Percentiles rank a stretch among this genome's conserved stretches.
These are phyloP conservation scores for Anoplolepis gracilipes DNA, from an alignment of 1,140 invertebrate species.

Conservation along the genomic window DNA sequence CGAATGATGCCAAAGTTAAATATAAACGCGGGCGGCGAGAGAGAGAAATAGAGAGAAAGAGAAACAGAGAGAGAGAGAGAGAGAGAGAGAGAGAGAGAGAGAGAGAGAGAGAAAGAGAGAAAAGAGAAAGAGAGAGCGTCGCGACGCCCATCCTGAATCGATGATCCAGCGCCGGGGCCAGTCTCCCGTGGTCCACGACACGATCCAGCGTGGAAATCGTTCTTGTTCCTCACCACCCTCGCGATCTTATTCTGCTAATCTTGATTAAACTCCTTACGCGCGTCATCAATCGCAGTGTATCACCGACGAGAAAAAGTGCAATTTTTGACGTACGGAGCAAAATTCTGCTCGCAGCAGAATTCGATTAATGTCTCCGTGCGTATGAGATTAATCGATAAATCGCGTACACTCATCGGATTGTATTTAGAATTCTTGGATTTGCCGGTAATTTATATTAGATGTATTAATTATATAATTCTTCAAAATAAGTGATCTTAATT, in stretches of 20 bases:
- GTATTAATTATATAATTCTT: not conserved
- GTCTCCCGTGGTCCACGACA: slow-evolving; percentile 82
- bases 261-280: slow-evolving; percentile 26
- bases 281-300: slow-evolving; percentile 20
- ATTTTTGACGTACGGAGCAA: not conserved
- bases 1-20: slow-evolving; percentile 86
- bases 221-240: slow-evolving; percentile 18
- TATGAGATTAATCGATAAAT: not conserved
- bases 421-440: not conserved
- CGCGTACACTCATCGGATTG: not conserved
- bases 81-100: slow-evolving; percentile 15
- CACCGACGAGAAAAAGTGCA: slow-evolving; percentile 28
- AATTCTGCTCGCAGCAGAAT: not conserved
- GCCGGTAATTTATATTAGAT: slow-evolving; percentile 8
- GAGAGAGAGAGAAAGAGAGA: slow-evolving; percentile 23
- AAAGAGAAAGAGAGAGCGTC: slow-evolving; percentile 60
- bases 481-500: not conserved
- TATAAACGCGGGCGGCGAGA: slow-evolving; percentile 80
- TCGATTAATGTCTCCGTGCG: not conserved
- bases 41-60: slow-evolving; percentile 11
- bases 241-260: not conserved
- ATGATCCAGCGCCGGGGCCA: slow-evolving; percentile 80
- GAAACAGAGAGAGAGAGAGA: slow-evolving; percentile 20
- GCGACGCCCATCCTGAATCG: slow-evolving; percentile 82
- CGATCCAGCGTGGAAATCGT: slow-evolving; percentile 70